Evolutionary conservation across 1,140 invertebrate genomes (phyloP).

Genomic region (Drosophila chauvacae): DNA sequence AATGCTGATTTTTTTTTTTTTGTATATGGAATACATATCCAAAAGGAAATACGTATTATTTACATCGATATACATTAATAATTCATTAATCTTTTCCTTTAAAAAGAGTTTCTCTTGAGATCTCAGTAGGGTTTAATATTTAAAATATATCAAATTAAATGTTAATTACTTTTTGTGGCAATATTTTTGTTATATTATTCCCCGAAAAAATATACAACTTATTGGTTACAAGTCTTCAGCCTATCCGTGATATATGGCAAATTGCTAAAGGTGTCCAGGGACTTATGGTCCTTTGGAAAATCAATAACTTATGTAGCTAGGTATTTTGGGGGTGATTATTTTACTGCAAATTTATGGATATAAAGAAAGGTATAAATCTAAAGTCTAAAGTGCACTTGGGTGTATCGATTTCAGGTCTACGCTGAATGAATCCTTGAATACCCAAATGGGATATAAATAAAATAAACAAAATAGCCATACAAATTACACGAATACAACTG

Average conservation of each 20-base stretch:
- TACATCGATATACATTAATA: no score
- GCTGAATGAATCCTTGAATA: constrained; percentile 31
- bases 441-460: constrained; percentile 41
- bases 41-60: no score
- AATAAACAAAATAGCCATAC: constrained; percentile 36
- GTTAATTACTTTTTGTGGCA: neutral
- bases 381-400: constrained; percentile 22
- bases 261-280: neutral
- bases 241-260: neutral
- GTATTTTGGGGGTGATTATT: constrained; percentile 4
- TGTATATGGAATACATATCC: no score
- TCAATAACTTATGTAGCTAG: neutral
- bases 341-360: constrained; percentile 5
- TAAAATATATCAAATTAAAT: neutral
- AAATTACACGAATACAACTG: constrained; percentile 23
- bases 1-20: no score
- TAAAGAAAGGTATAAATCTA: constrained; percentile 3
- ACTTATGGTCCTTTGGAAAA: neutral
- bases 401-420: constrained; percentile 31
- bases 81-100: no score
- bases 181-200: neutral
- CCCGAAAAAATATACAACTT: no score
- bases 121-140: neutral
- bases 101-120: neutral
- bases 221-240: neutral